Base-by-base conservation (phyloP, 2,888 invertebrate species). In the Perdita meconis region DNA sequence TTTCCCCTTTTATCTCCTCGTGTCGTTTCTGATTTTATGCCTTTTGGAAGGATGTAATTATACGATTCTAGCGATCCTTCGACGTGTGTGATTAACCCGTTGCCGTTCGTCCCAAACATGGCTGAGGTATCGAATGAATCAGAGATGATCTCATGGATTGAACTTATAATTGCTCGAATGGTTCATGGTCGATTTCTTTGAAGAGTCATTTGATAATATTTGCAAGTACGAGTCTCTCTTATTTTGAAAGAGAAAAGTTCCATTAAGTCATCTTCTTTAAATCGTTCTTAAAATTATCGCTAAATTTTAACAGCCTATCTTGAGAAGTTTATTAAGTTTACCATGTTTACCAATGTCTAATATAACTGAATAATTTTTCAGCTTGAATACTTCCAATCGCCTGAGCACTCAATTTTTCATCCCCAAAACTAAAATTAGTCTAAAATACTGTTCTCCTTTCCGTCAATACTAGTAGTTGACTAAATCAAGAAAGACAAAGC, bases 1-100 rank as follows among this genome's bases (percentile, higher is more conserved):
- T 74, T 64, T 26, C 24, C 51, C 50, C 63, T 76, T 77, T 76
- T 69, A 68, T 76, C 63, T 59, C 19, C 22, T 68, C 68, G 57
- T 59, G 63, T 73, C 40, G 61, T 74, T 74, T 57, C 22, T 30
- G 53, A 73, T 73, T 74, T 74, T 74, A 74, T 74, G 74, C 63
- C 73, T 73, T 72, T 63, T 50, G 50, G 63, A 63, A 74, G 50
- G 56, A 57, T 63, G 63, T 73, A 74, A 74, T 74, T 74, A 74
- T 63, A 74, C 73, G 56, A 73, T 74, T 50, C 73, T 24, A 50
- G 16, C 24, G 72, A 72, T 34, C 73, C 50, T 57, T 42, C 56
- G n/a, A 34, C 44, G 47, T 50, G 47, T 50, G 64, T 74, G 74
- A 74, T 73, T 56, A 73, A 74, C 56, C 63, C 42, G 50, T 63